Percentiles rank a stretch among this genome's conserved stretches.
Evolutionary conservation across 1,140 invertebrate genomes (phyloP).

Genomic region (Drosophila arizonae): DNA sequence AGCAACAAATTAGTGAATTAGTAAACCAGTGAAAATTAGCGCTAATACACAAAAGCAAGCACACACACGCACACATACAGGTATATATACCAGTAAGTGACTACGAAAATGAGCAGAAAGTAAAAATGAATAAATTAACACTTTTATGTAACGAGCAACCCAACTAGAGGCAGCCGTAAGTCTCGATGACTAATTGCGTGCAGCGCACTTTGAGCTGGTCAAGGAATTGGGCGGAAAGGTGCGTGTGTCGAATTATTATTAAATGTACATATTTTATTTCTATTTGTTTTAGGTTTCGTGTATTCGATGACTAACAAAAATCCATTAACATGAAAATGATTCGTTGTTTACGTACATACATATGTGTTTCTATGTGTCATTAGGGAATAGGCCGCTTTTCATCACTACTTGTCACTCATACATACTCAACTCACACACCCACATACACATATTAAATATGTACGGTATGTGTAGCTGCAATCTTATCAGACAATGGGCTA

Average conservation of each 20-base stretch:
- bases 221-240: conserved; percentile 14
- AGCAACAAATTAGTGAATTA: conserved; percentile 75
- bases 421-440: neutral
- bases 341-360: neutral
- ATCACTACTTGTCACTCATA: conserved; percentile 8
- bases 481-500: conserved; percentile 62
- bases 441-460: neutral
- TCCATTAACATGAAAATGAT: neutral
- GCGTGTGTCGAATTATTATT: conserved; percentile 22
- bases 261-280: neutral
- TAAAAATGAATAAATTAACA: conserved; percentile 71
- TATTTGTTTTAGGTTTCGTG: neutral
- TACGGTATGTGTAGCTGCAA: conserved; percentile 40
- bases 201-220: conserved; percentile 32
- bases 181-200: conserved; percentile 67
- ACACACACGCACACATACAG: neutral
- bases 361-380: conserved; percentile 32
- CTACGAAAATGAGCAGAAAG: conserved; percentile 62
- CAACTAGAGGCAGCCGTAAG: conserved; percentile 30
- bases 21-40: conserved; percentile 47
- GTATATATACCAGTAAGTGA: conserved; percentile 18
- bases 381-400: conserved; percentile 34
- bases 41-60: conserved; percentile 27
- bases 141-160: conserved; percentile 72
- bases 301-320: conserved; percentile 19